These are phyloP conservation scores for Emydocephalus ijimae DNA, from an alignment of 2,113 vertebrate genomes.

Conservation along the genomic window DNA sequence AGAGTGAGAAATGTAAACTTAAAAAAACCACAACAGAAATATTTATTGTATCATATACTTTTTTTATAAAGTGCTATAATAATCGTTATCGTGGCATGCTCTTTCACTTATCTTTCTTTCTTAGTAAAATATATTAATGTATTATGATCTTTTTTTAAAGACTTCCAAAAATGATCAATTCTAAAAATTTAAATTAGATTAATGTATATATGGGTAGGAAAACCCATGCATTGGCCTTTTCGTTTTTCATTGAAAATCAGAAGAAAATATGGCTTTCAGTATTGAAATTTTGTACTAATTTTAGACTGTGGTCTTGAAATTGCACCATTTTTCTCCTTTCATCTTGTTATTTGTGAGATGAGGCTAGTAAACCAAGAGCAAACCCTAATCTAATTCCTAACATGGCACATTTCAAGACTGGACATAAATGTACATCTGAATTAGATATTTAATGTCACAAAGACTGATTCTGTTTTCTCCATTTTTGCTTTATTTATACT, in stretches of 20 bases:
- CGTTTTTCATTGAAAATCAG: slow-evolving; percentile 10
- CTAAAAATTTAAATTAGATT: background rate
- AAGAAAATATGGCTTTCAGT: slow-evolving; percentile 31
- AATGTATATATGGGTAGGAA: background rate
- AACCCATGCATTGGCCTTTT: background rate
- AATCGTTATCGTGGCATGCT: slow-evolving; percentile 25
- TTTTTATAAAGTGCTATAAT: slow-evolving; percentile 45
- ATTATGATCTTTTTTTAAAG: slow-evolving; percentile 1
- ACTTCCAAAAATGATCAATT: slow-evolving; percentile 14
- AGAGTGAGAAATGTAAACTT: slow-evolving; percentile 64
- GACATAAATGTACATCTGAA: background rate
- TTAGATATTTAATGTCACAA: background rate
- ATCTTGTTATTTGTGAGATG: background rate
- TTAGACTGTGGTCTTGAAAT: slow-evolving; percentile 3
- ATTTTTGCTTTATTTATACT: background rate
- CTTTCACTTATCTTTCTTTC: slow-evolving; percentile 1
- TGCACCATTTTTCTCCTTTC: background rate
- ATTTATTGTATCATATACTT: slow-evolving; percentile 27
- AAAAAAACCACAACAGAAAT: slow-evolving; percentile 39
- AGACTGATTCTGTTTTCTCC: background rate
- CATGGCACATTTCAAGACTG: background rate
- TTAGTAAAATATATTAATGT: slow-evolving; percentile 2
- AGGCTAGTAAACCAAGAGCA: background rate
- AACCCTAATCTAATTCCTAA: background rate
- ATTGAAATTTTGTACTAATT: slow-evolving; percentile 36